Percentiles rank a stretch among this genome's conserved stretches.
Evolutionary conservation across 2,113 vertebrate species (phyloP).

Genomic region (Stictonetta naevosa): DNA sequence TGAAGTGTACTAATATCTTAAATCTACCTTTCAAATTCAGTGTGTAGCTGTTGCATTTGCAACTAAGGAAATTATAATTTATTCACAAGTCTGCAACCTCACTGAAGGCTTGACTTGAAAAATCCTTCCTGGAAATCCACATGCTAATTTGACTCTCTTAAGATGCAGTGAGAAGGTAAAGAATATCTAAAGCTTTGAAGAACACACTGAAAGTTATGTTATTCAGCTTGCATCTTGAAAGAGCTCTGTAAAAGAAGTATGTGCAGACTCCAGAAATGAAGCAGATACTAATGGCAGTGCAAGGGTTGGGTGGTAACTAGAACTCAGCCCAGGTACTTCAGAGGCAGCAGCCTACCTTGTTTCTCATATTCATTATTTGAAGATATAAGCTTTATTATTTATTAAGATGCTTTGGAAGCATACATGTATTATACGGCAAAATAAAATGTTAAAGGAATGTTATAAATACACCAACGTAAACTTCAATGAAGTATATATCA

Average conservation of each 20-base stretch:
- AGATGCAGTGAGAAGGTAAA: background rate
- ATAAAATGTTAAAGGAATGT: conserved; percentile 43
- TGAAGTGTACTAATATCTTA: conserved; percentile 22
- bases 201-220: background rate
- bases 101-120: background rate
- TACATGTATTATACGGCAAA: conserved; percentile 13
- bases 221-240: background rate
- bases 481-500: conserved; percentile 38
- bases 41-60: background rate
- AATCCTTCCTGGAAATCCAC: conserved; percentile 6
- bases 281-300: background rate
- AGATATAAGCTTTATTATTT: conserved; percentile 39
- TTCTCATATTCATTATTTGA: conserved; percentile 42
- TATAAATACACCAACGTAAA: conserved; percentile 58
- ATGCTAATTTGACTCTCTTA: conserved; percentile 7
- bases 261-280: background rate
- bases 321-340: background rate
- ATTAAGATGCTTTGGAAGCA: conserved; percentile 45
- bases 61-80: conserved; percentile 4
- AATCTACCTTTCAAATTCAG: conserved; percentile 8
- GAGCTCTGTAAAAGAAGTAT: background rate
- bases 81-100: conserved; percentile 11
- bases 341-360: background rate
- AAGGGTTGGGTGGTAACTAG: background rate
- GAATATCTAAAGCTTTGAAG: conserved; percentile 12